Conservation (phyloP, 2,888 invertebrate genomes). For the Rhingia campestris region DNA sequence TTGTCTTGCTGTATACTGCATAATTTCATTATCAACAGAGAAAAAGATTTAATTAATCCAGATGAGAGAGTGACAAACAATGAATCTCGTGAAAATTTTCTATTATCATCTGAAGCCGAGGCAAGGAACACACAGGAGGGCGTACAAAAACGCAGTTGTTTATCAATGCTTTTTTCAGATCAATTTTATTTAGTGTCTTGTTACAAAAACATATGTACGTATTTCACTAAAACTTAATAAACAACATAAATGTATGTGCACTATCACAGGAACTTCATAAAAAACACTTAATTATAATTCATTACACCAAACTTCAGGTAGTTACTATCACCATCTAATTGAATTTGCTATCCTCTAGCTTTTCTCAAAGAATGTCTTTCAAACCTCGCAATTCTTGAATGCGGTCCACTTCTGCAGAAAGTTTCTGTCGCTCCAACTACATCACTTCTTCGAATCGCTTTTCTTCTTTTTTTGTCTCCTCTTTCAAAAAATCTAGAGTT, state of each 20-base stretch:
- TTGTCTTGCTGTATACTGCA: not conserved
- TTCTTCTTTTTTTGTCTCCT: not conserved
- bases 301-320: not conserved
- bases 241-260: not conserved
- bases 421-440: conserved; percentile 1
- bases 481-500: not conserved
- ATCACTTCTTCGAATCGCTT: not conserved
- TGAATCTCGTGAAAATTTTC: not conserved
- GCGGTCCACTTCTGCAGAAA: not conserved
- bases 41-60: conserved; percentile 1
- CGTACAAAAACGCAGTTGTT: not conserved
- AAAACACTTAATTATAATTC: not conserved
- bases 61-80: not conserved
- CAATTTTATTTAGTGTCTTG: no score
- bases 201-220: not conserved
- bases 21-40: not conserved
- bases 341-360: not conserved
- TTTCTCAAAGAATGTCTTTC: not conserved
- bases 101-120: not conserved
- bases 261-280: not conserved
- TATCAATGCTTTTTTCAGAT: conserved; percentile 4
- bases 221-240: not conserved
- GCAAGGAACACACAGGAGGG: conserved; percentile 5
- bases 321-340: not conserved
- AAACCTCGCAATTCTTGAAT: conserved; percentile 4